Conservation (phyloP, 1,140 invertebrate genomes). For the Drosophila tropicalis region DNA sequence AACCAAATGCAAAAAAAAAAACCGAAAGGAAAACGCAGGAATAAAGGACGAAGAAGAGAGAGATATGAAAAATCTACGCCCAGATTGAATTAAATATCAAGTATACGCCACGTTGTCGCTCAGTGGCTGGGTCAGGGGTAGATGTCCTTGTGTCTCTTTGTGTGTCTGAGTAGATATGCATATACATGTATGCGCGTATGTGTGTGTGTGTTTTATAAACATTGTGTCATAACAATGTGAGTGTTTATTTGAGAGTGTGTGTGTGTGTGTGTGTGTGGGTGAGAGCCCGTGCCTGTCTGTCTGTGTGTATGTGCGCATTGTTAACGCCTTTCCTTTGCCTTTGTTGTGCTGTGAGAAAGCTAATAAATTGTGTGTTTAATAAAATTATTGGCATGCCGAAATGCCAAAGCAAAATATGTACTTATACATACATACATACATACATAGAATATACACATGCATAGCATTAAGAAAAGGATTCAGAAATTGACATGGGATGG, state of each 20-base stretch:
- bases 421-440: constrained; percentile 84
- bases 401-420: constrained; percentile 31
- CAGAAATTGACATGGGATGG: constrained; percentile 31
- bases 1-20: constrained; percentile 36
- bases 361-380: constrained; percentile 60
- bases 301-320: constrained; percentile 33
- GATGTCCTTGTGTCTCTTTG: constrained; percentile 20
- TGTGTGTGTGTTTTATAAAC: constrained; percentile 40
- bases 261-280: constrained; percentile 28
- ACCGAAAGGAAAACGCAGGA: not conserved
- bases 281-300: constrained; percentile 28
- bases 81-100: constrained; percentile 79
- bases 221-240: constrained; percentile 49
- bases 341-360: constrained; percentile 21
- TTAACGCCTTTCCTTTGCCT: constrained; percentile 57
- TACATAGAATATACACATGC: constrained; percentile 71
- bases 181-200: not conserved
- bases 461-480: constrained; percentile 15
- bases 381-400: constrained; percentile 64
- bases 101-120: constrained; percentile 56
- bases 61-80: constrained; percentile 64
- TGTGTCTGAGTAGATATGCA: not conserved
- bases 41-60: not conserved
- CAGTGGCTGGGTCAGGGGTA: constrained; percentile 4
- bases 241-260: constrained; percentile 47